phyloP scores from a whole-genome alignment of 1,140 invertebrate species.

The Bombyx mandarina region DNA sequence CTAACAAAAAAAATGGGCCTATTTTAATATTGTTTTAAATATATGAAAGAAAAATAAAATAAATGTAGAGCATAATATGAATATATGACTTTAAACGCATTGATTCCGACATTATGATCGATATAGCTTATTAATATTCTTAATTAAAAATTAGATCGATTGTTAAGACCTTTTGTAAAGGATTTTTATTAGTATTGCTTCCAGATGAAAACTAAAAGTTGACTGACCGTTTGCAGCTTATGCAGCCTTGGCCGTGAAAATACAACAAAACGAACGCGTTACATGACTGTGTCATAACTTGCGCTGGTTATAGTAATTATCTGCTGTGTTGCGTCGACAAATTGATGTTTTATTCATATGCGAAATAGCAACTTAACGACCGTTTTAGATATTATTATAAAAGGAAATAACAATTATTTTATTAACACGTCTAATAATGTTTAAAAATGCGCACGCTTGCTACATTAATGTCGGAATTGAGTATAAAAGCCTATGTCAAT shows the following conservation, averaged over 20 bases:
- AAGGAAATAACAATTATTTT: neutral
- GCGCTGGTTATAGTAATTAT: neutral
- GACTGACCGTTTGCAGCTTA: neutral
- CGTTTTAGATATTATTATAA: neutral
- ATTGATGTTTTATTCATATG: neutral
- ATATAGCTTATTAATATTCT: too few species aligned
- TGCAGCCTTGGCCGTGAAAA: constrained; percentile 8
- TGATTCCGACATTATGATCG: too few species aligned
- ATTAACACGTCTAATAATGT: neutral
- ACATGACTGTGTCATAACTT: neutral
- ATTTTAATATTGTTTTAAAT: too few species aligned
- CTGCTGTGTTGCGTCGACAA: neutral
- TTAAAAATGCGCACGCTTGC: neutral
- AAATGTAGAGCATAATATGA: too few species aligned
- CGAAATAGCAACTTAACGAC: neutral
- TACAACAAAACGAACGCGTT: neutral
- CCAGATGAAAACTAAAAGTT: neutral
- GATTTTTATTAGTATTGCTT: neutral
- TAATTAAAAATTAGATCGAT: neutral
- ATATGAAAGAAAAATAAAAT: too few species aligned
- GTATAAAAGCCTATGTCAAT: too few species aligned
- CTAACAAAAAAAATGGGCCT: too few species aligned
- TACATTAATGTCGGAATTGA: too few species aligned
- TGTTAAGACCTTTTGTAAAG: neutral
- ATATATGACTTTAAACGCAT: too few species aligned